Base-by-base conservation (phyloP, 2,113 vertebrate genomes). In the Phalacrocorax pelagicus region DNA sequence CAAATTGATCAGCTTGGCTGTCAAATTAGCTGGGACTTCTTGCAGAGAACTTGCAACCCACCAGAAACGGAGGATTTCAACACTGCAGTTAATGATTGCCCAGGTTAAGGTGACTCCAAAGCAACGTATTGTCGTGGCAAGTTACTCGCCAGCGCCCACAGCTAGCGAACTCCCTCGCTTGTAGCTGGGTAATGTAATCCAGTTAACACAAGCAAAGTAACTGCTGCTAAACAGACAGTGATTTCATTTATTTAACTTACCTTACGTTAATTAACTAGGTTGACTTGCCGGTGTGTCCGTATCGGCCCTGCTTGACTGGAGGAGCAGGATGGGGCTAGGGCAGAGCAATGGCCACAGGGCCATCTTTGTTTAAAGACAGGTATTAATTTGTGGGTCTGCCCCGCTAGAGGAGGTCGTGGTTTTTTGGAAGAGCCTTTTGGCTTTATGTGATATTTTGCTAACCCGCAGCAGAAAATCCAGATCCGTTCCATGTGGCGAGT, bases 401-500 rank as follows among this genome's bases (percentile, higher is more conserved):
- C 17, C 0, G 0, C 42, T 54, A 42, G 47, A 72, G 42, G 10
- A 78, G 57, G 6, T 14, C 1, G 0, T 27, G 36, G 42, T 18
- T 74, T 79, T 36, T n/a, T 10, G 6, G 57, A 51, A 66, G 55
- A 86, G 61, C 15, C 38, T 54, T 89, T 46, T 72, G 46, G 29
- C 51, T 69, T 20, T 4, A 1, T 1, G 1, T 24, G 46, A 3
- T 65, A 42, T 66, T 89, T 65, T 40, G 5, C 5, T 49, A 22
- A 34, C 17, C 15, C 1, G 0, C 14, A 21, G 42, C 20, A 52
- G 57, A 74, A 86, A 89, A 47, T 38, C 18, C 66, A 44, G 23
- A 1, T 52, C 27, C 2, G 0, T 71, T 86, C 70, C 20, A 24
- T 0, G 0, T 47, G n/a, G 15, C 1, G 19, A 17, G 15, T 38